Evolutionary conservation across 2,888 invertebrate genomes (phyloP).

Genomic region (Aporophyla nigra): DNA sequence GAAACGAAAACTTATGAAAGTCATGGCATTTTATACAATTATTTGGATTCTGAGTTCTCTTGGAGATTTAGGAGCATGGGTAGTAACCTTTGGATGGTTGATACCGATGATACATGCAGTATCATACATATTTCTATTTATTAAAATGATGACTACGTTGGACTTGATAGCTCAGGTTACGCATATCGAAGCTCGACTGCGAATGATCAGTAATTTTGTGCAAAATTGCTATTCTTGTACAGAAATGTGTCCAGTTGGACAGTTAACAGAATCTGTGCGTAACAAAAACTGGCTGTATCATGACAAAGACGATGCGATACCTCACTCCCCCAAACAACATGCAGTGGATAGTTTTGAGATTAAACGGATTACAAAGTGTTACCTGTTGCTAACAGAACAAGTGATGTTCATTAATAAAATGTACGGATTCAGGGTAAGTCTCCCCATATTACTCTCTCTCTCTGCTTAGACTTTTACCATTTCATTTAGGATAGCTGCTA

Average conservation of each 20-base stretch:
- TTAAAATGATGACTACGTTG: conserved; percentile 81
- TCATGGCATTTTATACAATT: conserved; percentile 68
- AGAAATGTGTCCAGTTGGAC: conserved; percentile 55
- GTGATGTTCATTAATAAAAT: conserved; percentile 80
- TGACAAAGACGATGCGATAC: conserved; percentile 25
- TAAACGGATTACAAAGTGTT: conserved; percentile 77
- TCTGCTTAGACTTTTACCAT: not conserved
- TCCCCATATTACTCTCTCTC: not conserved
- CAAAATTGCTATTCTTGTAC: conserved; percentile 68
- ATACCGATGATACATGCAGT: conserved; percentile 71
- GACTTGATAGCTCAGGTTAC: conserved; percentile 80
- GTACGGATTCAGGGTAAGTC: conserved; percentile 83
- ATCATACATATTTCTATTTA: conserved; percentile 78
- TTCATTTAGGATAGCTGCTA: not conserved
- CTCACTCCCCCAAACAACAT: conserved; percentile 29
- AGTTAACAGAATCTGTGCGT: conserved; percentile 65
- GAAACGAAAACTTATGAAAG: conserved; percentile 70
- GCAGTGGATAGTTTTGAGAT: conserved; percentile 64
- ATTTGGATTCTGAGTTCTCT: conserved; percentile 74
- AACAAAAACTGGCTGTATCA: conserved; percentile 75
- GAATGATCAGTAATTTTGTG: conserved; percentile 74
- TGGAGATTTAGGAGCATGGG: conserved; percentile 79
- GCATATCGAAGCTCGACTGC: conserved; percentile 78
- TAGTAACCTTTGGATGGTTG: conserved; percentile 70
- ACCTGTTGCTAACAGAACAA: conserved; percentile 81